Conservation (phyloP, 1,140 invertebrate species). For the Caenorhabditis inopinata region DNA sequence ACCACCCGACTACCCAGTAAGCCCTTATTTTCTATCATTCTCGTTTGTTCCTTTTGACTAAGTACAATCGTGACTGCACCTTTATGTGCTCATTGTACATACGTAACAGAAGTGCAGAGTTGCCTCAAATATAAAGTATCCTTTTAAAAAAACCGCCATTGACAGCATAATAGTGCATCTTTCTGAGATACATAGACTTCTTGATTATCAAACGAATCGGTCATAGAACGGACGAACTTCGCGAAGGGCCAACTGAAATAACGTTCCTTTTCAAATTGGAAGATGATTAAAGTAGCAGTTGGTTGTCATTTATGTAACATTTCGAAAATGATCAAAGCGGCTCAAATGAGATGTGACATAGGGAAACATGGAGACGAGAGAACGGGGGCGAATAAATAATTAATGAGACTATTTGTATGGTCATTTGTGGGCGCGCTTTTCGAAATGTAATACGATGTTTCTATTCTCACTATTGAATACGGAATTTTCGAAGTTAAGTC, state of each 20-base stretch:
- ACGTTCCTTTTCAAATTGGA: background rate
- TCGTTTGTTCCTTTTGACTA: constrained; percentile 2
- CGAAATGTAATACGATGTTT: too few relatives aligned
- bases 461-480: too few relatives aligned
- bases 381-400: constrained; percentile 28
- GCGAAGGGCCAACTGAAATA: background rate
- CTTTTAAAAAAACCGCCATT: background rate
- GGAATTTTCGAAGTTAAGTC: too few relatives aligned
- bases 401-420: constrained; percentile 29
- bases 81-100: background rate
- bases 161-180: too few relatives aligned
- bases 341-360: constrained; percentile 29
- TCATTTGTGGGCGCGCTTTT: constrained; percentile 7
- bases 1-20: too few relatives aligned
- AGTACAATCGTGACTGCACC: background rate
- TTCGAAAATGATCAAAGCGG: constrained; percentile 27
- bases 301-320: background rate
- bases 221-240: background rate
- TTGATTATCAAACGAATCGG: background rate
- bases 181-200: too few relatives aligned
- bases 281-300: background rate
- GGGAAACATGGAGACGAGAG: background rate
- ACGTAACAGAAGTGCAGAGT: background rate
- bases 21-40: constrained; percentile 77
- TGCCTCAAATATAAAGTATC: constrained; percentile 17